Conservation (phyloP, 2,888 invertebrate species). For the Heliconius ismenius region DNA sequence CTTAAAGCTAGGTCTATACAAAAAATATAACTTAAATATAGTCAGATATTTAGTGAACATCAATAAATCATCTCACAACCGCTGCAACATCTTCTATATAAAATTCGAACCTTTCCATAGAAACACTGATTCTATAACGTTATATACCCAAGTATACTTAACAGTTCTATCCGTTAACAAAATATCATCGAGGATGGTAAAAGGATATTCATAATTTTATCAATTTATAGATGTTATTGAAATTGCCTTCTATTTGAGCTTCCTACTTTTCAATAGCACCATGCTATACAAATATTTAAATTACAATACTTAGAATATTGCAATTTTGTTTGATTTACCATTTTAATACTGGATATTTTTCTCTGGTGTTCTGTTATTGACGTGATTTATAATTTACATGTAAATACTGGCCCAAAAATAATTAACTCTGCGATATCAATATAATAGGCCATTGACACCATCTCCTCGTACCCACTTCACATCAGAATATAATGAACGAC, state of each 20-base stretch:
- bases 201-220: slow-evolving; percentile 39
- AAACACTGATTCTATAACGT: slow-evolving; percentile 69
- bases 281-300: slow-evolving; percentile 17
- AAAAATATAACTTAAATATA: slow-evolving; percentile 80
- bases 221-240: neutral
- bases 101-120: slow-evolving; percentile 70
- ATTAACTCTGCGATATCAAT: slow-evolving; percentile 31
- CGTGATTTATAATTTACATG: slow-evolving; percentile 23
- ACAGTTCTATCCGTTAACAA: slow-evolving; percentile 60
- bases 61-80: slow-evolving; percentile 82
- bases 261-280: slow-evolving; percentile 45
- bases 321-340: slow-evolving; percentile 12
- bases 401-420: slow-evolving; percentile 38
- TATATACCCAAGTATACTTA: slow-evolving; percentile 46
- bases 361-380: slow-evolving; percentile 16
- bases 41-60: slow-evolving; percentile 80
- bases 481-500: slow-evolving; percentile 13
- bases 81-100: slow-evolving; percentile 74
- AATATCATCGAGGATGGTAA: slow-evolving; percentile 48
- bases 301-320: slow-evolving; percentile 21
- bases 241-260: slow-evolving; percentile 55
- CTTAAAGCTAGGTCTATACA: slow-evolving; percentile 80
- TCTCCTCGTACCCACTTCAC: slow-evolving; percentile 22
- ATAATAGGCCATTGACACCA: slow-evolving; percentile 39
- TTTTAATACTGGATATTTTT: slow-evolving; percentile 37